phyloP scores from a whole-genome alignment of 2,113 vertebrate species.

The Holacanthus passer region DNA sequence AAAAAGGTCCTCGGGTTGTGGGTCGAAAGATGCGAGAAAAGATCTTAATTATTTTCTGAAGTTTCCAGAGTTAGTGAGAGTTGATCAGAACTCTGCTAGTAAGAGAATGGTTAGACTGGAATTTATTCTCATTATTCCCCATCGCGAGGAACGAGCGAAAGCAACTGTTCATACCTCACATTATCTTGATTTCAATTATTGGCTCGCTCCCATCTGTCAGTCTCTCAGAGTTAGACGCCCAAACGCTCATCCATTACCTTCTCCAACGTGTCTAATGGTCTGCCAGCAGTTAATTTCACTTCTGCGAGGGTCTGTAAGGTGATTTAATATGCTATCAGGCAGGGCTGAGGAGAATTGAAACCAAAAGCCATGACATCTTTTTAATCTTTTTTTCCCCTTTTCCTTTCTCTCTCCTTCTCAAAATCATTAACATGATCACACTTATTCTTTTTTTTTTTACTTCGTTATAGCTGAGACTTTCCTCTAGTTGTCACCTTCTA shows the following conservation, averaged over 20 bases:
- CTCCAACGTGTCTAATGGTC: constrained; percentile 36
- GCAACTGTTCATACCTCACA: neutral
- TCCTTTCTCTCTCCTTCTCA: neutral
- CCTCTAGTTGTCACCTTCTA: neutral
- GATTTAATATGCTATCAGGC: constrained; percentile 45
- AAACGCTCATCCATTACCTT: constrained; percentile 42
- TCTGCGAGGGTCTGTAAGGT: constrained; percentile 21
- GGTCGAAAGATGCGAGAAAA: neutral
- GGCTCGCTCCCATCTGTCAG: constrained; percentile 20
- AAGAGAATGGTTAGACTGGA: neutral
- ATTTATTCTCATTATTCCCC: constrained; percentile 32
- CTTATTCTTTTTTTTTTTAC: neutral
- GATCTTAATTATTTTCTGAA: constrained; percentile 32
- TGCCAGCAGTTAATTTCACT: constrained; percentile 36
- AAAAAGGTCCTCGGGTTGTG: neutral
- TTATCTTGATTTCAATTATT: constrained; percentile 23
- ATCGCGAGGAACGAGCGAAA: neutral
- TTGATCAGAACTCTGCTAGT: constrained; percentile 29
- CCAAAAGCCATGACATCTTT: constrained; percentile 47
- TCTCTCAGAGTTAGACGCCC: constrained; percentile 17
- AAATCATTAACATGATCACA: neutral
- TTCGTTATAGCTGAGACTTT: neutral
- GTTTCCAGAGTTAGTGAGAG: constrained; percentile 6
- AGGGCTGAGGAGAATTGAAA: constrained; percentile 18
- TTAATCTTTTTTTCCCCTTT: neutral